Conservation (phyloP, 2,797 vertebrate genomes). For the Neopelma chrysocephalum region DNA sequence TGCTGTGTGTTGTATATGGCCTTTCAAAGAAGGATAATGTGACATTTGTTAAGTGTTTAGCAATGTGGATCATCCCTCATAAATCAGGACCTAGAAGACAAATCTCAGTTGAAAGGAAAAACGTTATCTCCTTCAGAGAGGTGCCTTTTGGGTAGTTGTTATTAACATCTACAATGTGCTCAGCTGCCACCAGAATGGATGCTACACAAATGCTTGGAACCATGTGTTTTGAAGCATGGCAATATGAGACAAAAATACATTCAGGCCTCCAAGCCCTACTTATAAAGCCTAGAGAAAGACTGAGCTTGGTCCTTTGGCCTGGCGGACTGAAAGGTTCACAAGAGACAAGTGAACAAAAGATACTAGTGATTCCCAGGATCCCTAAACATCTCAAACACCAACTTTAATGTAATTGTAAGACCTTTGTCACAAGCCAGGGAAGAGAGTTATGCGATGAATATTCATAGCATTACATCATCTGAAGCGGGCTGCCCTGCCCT, state of each 20-base stretch:
- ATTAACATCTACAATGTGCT: not conserved
- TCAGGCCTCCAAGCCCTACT: not conserved
- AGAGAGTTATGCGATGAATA: not conserved
- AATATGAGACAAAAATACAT: not conserved
- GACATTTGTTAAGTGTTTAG: not conserved
- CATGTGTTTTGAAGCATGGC: not conserved
- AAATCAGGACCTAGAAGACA: not conserved
- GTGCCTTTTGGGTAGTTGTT: not conserved
- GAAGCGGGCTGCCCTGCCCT: not conserved
- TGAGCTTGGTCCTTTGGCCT: not conserved
- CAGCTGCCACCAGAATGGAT: not conserved
- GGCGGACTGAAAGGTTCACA: not conserved
- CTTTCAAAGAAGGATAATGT: not conserved
- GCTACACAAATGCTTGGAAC: not conserved
- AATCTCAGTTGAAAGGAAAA: not conserved
- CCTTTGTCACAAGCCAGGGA: not conserved
- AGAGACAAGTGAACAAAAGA: not conserved
- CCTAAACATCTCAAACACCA: not conserved
- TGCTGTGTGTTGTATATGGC: not conserved
- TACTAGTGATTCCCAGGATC: not conserved
- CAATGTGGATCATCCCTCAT: not conserved
- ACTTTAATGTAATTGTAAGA: not conserved
- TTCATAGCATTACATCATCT: not conserved
- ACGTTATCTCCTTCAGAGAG: not conserved
- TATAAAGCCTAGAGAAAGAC: not conserved